Evolutionary conservation across 2,113 vertebrate species (phyloP), one percentile per base, ranked within the genome.

Genomic region (Cynopterus brachyotis): DNA sequence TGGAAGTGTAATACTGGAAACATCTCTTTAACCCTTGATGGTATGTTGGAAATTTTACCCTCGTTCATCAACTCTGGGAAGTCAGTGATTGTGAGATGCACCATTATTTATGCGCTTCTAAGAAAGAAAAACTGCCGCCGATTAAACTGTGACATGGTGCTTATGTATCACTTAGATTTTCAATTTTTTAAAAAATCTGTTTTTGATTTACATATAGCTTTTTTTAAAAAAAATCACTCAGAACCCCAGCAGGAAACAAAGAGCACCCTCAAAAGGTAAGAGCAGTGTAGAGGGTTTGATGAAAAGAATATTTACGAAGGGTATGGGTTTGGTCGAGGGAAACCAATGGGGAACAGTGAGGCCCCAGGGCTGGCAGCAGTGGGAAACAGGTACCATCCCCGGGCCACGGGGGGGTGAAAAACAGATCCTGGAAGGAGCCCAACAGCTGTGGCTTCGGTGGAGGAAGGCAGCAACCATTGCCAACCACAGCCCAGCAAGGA

Each of bases 1-100:
- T 93, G n/a, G 50, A 94, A 97, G 72, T 66, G 35, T 81, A 88
- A 76, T 67, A 81, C 66, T 91, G 72, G 82, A 95, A 85, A 91
- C 82, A 86, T 66, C 40, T 79, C 73, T 79, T 94, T 96, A 96
- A 79, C 86, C 37, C 55, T 87, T 93, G 50, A 35, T 60, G 67
- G 28, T 42, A 19, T 84, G 37, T 64, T 53, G 37, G 35, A 80
- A 72, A 62, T 55, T 81, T 93, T 81, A 81, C 73, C 16, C 40
- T 94, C 1, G 12, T 59, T 88, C 37, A 30, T 88, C 47, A 81
- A 64, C 62, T 84, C 35, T 35, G 28, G 76, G 30, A 69, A 73
- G 28, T 75, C 26, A 26, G 2, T 1, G 30, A 17, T 19, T 32
- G 66, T 78, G 50, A 89, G 57, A 62, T 20, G 19, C 20, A 22